Base-by-base conservation (phyloP, 1,140 invertebrate genomes). In the Drosophila ercepeae region DNA sequence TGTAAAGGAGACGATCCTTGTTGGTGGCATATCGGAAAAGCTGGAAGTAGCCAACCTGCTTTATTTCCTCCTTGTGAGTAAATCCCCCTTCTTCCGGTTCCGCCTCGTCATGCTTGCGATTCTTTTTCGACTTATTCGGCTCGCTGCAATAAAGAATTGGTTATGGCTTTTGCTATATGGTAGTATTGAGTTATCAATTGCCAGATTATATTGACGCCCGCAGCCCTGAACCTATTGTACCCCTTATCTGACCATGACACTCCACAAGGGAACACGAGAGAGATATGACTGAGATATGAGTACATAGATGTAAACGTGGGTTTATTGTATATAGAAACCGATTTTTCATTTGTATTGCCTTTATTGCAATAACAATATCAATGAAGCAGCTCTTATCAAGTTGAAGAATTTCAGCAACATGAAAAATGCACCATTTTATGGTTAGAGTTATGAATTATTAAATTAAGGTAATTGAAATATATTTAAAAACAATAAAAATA, bases 1-100 rank as follows among this genome's bases (percentile, higher is more conserved):
- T 65, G 65, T 96, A 93, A 11, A 94, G 91, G 0, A 92, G 59
- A 88, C 93, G 93, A 86, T 96, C 95, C 27, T 71, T 86, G 0
- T 0, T 72, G 23, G 89, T 78, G 36, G 89, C 67, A 76, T 90
- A 90, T 13, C 81, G 78, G 53, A 81, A 90, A 68, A 90, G 75
- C 25, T 59, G 19, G 18, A 83, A 75, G 51, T 83, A 90, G 11
- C 64, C 50, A 2, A 90, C 78, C 1, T 82, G 72, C 16, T 71
- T 32, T 4, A 77, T 23, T 0, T 90, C 89, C 8, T 90, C 81
- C 13, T 90, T 55, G 4, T 70, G 72, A 16, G 72, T 69, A 5
- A n/a, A 45, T 25, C 32, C 60, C 13, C 71, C 69, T 0, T 78
- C 50, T 1, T 67, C 32, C 14, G 36, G 36, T 16, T 63, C 58